Evolutionary conservation across 2,113 vertebrate species (phyloP).

Genomic region (Pogonocichla stellata): DNA sequence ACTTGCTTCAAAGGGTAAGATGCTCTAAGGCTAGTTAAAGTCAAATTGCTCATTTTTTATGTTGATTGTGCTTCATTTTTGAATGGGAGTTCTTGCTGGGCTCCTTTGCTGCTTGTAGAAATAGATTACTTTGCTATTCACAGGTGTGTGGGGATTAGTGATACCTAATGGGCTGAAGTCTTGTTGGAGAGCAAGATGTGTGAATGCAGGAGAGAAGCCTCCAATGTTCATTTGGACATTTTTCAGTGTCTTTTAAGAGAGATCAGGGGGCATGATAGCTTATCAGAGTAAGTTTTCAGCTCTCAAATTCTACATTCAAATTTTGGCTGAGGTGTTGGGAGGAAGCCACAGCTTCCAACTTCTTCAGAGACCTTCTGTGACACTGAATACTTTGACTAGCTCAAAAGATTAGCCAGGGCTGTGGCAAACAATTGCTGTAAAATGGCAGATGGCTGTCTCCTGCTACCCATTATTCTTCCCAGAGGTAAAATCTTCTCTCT

Average conservation of each 20-base stretch:
- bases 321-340: neutral
- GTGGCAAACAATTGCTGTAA: neutral
- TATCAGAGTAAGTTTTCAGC: neutral
- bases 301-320: neutral
- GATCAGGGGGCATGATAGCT: neutral
- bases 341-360: neutral
- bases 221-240: neutral
- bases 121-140: neutral
- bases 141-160: neutral
- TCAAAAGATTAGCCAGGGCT: neutral
- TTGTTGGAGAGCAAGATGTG: neutral
- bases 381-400: neutral
- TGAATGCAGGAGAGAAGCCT: neutral
- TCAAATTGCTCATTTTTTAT: neutral
- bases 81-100: neutral
- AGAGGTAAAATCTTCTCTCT: constrained; percentile 5
- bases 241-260: neutral
- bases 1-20: neutral
- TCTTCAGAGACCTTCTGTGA: neutral
- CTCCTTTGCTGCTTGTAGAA: neutral
- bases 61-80: neutral
- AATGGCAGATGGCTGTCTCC: neutral
- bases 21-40: neutral
- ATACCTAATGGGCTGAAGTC: neutral
- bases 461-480: neutral